Base-by-base conservation (phyloP, 2,888 invertebrate species). In the Vanessa cardui region DNA sequence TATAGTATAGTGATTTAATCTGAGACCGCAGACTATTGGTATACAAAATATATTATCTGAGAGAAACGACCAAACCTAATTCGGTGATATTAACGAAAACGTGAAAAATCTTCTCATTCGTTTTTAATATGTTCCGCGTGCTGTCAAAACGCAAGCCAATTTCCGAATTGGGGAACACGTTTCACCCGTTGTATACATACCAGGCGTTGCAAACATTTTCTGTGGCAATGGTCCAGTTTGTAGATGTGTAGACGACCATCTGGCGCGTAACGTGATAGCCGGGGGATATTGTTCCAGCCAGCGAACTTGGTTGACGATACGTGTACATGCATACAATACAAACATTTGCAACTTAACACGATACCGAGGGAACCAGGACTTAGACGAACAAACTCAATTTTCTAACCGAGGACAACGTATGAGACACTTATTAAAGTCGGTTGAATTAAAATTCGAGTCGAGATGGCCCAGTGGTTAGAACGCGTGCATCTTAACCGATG, bases 201-300 rank as follows among this genome's bases (percentile, higher is more conserved):
- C 54, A n/a, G 26, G 26, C 44, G 66, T 60, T 59, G 69, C 62
- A 63, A 73, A 72, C 70, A 70, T 76, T 73, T 74, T 72, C 72
- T 72, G 72, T 76, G 77, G 75, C 76, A 76, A 71, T 73, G 72
- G 72, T 75, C 77, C 74, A 77, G 74, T 72, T 63, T 63, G 58
- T 59, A 68, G 44, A 67, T 62, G 62, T 66, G 62, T 59, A 70
- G 62, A 62, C 59, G 76, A 80, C 77, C 87, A 86, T 82, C 86
- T 85, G 87, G 82, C 80, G 80, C 71, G 76, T 77, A 80, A 78
- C 80, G 78, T 78, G 83, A 81, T 80, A 78, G 78, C 78, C 73
- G 78, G 71, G 70, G 82, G 83, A 82, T 84, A 86, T 83, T 86
- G 83, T 80, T 79, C 83, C 79, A 81, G 82, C 65, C 78, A 81